Evolutionary conservation across 2,888 invertebrate genomes (phyloP), one percentile per base, ranked within the genome.

Genomic region (Stomorhina lunata): DNA sequence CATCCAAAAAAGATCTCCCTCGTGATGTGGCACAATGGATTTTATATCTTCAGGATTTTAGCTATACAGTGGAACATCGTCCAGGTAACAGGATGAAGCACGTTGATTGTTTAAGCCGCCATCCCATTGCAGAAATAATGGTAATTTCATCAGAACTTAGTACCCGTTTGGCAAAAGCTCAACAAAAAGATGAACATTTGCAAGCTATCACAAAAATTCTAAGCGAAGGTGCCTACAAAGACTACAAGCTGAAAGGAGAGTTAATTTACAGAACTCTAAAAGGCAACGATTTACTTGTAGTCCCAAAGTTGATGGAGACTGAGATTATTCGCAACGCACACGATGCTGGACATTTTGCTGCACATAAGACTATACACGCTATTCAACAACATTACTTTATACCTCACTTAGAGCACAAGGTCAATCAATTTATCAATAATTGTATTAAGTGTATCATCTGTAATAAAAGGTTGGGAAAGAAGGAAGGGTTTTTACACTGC

Each of bases 21-120:
- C n/a, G 69, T 55, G 69, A 69, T 61, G 82, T 81, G 2, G 53
- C 81, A 29, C 69, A 80, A 43, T 82, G 79, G 71, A 76, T 82
- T 9, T 6, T 82, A 25, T 53, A 65, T 12, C 9, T 77, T 37
- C 75, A 79, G 53, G 76, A 79, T 25, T 66, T 27, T 22, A 61
- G 40, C 34, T 71, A 37, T 15, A 45, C 50, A 45, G 25, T 43
- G 4, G 73, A 73, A 10, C 80, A 80, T 40, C 20, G 80, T 9
- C 32, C 25, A 7, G 65, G 61, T 17, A 20, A 53, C 7, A 53
- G 40, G 15, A 34, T 69, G 40, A 68, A 57, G 43, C 77, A 77
- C n/a, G 77, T 55, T 4, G 77, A 81, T 40, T 10, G 12, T 12
- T 27, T 77, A 37, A 68, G 77, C n/a, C 63, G 65, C 9, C 32